Evolutionary conservation across 37 sponge, comb jelly and placozoan genomes (phyloP), one percentile per base, ranked within the genome.

Genomic region (Crambe crambe): DNA sequence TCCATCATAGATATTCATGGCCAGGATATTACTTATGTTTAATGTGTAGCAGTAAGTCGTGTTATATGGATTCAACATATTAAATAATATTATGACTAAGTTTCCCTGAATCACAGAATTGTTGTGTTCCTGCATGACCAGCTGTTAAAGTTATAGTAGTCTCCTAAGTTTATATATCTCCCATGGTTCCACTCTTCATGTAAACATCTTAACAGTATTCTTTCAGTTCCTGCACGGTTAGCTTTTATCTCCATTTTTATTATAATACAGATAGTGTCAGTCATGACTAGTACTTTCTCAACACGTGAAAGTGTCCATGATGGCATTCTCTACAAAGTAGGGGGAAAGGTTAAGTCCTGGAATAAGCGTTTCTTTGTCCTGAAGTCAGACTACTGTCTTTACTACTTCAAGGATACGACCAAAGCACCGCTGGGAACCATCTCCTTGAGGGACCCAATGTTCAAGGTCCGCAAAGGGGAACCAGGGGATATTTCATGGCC

Each of bases 331-430:
- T 64, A 80, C 67, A 92, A 92, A 35, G 59, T 58, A 51, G 92
- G 92, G 6, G 88, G 85, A 1, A 80, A 84, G 43, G 72, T 85
- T 26, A 92, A 92, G 78, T 43, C 81, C 9, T 92, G 92, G 92
- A 83, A 74, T 69, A 87, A 84, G 78, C 81, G 92, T 37, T 80
- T 56, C 54, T 76, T 92, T 73, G 66, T 87, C 3, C 81, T 92
- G 1, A 58, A 58, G 57, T 77, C 73, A 0, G 89, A 92, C 73
- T 84, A 87, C 36, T 61, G 75, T 5, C 75, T 92, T 62, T 78
- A 84, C 59, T 92, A 92, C 77, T 92, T 79, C 76, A 92, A 92
- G 59, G 85, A 84, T 40, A 58, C 77, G 5, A 37, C 62, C 34
- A 92, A 87, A 44, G 39, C 47, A 20, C 81, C 76, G 25, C 89